Evolutionary conservation across 2,113 vertebrate species (phyloP).

Genomic region (Colaptes auratus): DNA sequence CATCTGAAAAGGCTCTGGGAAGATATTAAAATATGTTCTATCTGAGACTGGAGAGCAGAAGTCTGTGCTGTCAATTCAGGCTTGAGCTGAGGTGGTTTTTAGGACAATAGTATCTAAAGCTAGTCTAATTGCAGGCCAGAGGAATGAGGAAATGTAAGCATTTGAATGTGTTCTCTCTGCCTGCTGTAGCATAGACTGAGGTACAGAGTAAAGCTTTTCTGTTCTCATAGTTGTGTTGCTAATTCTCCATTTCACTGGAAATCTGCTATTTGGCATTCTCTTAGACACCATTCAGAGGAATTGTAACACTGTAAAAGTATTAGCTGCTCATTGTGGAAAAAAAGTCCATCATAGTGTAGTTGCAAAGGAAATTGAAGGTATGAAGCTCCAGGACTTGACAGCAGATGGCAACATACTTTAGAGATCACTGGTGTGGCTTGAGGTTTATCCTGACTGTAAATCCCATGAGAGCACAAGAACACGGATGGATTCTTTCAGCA

Average conservation of each 20-base stretch:
- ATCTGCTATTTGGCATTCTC: background rate
- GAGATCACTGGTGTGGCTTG: background rate
- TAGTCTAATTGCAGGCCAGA: background rate
- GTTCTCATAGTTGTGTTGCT: background rate
- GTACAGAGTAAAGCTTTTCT: background rate
- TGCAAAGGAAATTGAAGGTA: background rate
- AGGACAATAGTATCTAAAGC: background rate
- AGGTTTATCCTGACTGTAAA: background rate
- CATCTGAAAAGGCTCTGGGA: background rate
- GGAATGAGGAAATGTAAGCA: background rate
- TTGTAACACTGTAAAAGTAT: rapidly evolving
- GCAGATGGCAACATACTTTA: background rate
- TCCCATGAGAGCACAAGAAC: background rate
- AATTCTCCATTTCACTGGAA: background rate
- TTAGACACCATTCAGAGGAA: background rate
- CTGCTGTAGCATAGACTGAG: background rate
- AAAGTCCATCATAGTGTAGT: background rate
- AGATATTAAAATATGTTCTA: background rate
- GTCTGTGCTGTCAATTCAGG: background rate
- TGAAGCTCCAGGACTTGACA: background rate
- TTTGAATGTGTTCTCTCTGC: background rate
- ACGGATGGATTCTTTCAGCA: background rate
- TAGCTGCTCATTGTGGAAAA: background rate
- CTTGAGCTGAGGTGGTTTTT: background rate
- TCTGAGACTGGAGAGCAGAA: background rate